These are phyloP conservation scores for Pseudonaja textilis DNA, from an alignment of 2,113 vertebrate genomes.

Conservation along the genomic window DNA sequence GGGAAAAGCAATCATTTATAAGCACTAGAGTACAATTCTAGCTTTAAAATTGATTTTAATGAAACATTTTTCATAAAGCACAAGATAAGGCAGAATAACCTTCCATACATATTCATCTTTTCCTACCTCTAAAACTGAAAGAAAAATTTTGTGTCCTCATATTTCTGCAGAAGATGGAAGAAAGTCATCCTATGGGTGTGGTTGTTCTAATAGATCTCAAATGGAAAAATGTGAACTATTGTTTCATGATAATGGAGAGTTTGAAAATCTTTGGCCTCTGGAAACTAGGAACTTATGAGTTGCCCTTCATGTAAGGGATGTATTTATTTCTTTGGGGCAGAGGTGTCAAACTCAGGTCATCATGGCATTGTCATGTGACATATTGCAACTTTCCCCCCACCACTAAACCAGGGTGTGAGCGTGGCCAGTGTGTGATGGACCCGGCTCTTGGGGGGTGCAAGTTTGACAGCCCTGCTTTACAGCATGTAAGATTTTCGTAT, in stretches of 20 bases:
- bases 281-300: background rate
- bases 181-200: background rate
- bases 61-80: background rate
- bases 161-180: background rate
- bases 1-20: background rate
- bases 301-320: background rate
- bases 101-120: background rate
- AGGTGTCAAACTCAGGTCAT: too few species aligned
- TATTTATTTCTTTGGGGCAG: background rate
- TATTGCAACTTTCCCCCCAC: too few species aligned
- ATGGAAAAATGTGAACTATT: background rate
- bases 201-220: background rate
- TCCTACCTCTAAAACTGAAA: background rate
- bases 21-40: background rate
- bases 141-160: background rate
- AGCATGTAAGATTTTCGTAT: background rate
- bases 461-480: background rate
- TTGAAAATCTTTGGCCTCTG: background rate
- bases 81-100: background rate
- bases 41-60: background rate
- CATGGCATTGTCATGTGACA: too few species aligned
- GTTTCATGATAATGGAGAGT: background rate
- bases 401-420: too few species aligned
- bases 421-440: too few species aligned
- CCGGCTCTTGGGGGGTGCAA: too few species aligned